A percentile compares a stretch with the other conserved stretches of the same genome.
These are phyloP conservation scores for Leuciscus waleckii DNA, from an alignment of 2,797 vertebrate genomes.

Conservation along the genomic window DNA sequence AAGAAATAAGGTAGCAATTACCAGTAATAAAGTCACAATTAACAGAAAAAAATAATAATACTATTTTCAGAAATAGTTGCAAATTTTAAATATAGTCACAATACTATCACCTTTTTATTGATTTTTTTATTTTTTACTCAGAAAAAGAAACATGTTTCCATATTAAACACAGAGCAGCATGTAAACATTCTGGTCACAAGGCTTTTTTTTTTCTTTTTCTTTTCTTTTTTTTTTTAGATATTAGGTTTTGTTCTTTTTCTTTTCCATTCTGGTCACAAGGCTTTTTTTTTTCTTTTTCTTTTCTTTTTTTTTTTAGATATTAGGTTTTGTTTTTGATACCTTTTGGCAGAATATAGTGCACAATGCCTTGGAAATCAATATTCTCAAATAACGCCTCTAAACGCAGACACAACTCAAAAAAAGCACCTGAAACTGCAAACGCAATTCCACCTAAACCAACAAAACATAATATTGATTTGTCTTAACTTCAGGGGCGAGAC, in stretches of 20 bases:
- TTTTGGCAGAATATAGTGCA: not conserved
- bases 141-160: not conserved
- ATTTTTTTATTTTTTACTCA: not conserved
- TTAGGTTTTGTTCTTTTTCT: not conserved
- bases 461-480: conserved; percentile 31
- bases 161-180: not conserved
- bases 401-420: not conserved
- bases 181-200: not conserved
- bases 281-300: no score
- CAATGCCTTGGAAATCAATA: conserved; percentile 1
- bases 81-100: not conserved
- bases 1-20: not conserved
- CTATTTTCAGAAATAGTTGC: not conserved
- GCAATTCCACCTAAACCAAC: not conserved
- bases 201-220: not conserved
- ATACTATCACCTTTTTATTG: not conserved
- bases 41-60: no score
- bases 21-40: not conserved
- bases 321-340: not conserved
- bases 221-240: no score
- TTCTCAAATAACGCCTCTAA: not conserved
- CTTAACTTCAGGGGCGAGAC: not conserved
- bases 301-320: not conserved
- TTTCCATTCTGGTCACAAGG: not conserved
- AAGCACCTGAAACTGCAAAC: not conserved